These are phyloP conservation scores for Eptatretus burgeri DNA, from an alignment of 2,113 vertebrate species.

Conservation along the genomic window DNA sequence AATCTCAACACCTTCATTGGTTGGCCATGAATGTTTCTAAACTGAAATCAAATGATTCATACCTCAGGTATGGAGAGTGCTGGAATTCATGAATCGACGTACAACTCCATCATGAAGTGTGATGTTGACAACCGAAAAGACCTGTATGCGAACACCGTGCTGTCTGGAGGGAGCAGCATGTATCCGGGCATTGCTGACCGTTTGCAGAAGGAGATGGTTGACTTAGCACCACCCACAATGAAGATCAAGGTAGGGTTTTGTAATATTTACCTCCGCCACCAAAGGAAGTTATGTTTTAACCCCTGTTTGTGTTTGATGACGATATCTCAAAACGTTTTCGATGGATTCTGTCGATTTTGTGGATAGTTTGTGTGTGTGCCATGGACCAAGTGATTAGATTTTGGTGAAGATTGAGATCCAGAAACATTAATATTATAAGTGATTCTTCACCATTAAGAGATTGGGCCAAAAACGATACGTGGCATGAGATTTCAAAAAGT, in stretches of 20 bases:
- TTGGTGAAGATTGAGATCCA: no score
- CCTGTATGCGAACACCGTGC: conserved; percentile 81
- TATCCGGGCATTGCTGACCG: conserved; percentile 85
- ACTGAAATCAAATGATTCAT: neutral
- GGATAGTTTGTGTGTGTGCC: no score
- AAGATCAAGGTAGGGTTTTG: conserved; percentile 94
- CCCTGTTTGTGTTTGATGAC: no score
- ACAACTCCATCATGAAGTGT: conserved; percentile 99
- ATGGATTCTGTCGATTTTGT: no score
- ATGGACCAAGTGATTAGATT: no score
- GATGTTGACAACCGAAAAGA: conserved; percentile 96
- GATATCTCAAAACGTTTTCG: no score
- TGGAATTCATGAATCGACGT: conserved; percentile 87
- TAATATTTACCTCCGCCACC: no score
- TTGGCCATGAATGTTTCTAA: neutral
- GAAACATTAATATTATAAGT: no score
- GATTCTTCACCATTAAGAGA: no score
- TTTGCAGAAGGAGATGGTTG: conserved; percentile 96
- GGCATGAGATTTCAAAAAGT: no score
- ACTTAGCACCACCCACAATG: conserved; percentile 87
- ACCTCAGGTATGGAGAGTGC: conserved; percentile 73
- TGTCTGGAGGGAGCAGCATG: conserved; percentile 90
- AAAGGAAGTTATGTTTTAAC: no score
- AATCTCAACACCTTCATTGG: neutral
- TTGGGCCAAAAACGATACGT: no score